Conservation (phyloP, 2,113 vertebrate genomes). For the Cochlearius cochlearius region DNA sequence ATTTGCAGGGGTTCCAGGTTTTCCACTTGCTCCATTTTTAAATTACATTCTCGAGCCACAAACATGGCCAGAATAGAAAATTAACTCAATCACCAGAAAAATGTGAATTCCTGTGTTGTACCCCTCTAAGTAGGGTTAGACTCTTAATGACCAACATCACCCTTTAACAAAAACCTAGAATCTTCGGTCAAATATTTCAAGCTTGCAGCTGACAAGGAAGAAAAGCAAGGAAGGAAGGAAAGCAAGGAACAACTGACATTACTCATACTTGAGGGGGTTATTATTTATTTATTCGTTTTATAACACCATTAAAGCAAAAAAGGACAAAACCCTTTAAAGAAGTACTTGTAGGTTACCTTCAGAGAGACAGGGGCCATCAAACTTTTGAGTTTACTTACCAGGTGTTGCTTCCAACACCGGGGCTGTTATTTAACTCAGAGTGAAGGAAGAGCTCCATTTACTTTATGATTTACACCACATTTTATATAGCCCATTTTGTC, state of each 20-base stretch:
- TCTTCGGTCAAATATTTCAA: not conserved
- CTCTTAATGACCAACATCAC: not conserved
- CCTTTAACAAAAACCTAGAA: not conserved
- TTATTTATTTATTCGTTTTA: not conserved
- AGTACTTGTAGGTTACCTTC: not conserved
- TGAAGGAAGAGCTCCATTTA: not conserved
- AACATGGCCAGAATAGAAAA: not conserved
- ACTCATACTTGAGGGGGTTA: not conserved
- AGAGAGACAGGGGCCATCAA: not conserved
- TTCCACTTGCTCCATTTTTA: not conserved
- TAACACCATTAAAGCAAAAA: not conserved
- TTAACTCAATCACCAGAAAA: not conserved
- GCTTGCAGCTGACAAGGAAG: not conserved
- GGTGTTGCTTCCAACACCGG: not conserved
- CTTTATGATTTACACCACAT: not conserved
- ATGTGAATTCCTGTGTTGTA: not conserved
- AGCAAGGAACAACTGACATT: not conserved
- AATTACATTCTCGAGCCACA: not conserved
- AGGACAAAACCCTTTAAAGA: not conserved
- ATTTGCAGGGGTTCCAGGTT: rapidly evolving
- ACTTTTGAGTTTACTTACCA: not conserved
- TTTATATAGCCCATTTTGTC: not conserved
- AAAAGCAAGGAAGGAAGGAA: not conserved
- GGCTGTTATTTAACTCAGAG: not conserved
- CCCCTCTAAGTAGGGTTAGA: not conserved